Evolutionary conservation across 2,797 vertebrate genomes (phyloP).

Genomic region (Ceyx erithaca): DNA sequence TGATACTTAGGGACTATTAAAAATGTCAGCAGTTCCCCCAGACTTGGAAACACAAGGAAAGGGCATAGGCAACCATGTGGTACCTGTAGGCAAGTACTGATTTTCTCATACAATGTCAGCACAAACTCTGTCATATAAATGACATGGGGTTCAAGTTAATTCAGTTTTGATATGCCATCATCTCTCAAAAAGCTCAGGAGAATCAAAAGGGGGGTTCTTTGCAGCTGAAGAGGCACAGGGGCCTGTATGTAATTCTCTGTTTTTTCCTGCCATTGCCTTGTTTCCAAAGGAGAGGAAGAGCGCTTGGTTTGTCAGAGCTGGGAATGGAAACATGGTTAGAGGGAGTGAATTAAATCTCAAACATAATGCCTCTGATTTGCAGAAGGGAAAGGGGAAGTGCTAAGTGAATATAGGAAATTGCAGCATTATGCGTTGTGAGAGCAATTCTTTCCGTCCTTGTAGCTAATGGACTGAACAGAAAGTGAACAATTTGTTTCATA

Average conservation of each 20-base stretch:
- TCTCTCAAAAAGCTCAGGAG: not conserved
- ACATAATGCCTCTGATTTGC: slow-evolving; percentile 68
- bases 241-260: not conserved
- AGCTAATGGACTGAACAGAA: slow-evolving; percentile 82
- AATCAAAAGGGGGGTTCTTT: not conserved
- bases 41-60: not conserved
- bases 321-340: slow-evolving; percentile 67
- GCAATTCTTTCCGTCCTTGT: slow-evolving; percentile 77
- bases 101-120: not conserved
- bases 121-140: not conserved
- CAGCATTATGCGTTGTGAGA: slow-evolving; percentile 76
- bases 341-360: slow-evolving; percentile 66
- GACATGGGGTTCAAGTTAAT: not conserved
- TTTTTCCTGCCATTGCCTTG: slow-evolving; percentile 10
- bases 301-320: slow-evolving; percentile 33
- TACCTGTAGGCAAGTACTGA: not conserved
- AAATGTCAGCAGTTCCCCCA: not conserved
- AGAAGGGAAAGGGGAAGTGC: slow-evolving; percentile 69
- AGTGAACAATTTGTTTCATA: slow-evolving; percentile 81
- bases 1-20: not conserved
- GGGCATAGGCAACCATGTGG: not conserved
- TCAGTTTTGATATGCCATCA: not conserved
- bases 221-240: not conserved
- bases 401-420: slow-evolving; percentile 79
- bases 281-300: slow-evolving; percentile 8